Conservation (phyloP, 2,797 vertebrate genomes). For the Eospalax fontanierii region DNA sequence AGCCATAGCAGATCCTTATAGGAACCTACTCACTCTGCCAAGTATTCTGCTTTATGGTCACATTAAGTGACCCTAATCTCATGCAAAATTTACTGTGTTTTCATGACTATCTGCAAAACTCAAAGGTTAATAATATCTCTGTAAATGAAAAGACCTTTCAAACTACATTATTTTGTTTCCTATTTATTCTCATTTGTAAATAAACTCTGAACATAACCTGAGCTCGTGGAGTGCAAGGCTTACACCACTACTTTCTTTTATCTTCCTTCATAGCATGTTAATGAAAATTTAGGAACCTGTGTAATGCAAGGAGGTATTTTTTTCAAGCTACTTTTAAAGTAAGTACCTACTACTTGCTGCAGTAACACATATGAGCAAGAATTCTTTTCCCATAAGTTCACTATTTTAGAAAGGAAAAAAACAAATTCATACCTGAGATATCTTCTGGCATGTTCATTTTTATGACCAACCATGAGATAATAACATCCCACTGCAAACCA, state of each 20-base stretch:
- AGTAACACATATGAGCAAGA: neutral
- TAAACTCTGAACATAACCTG: neutral
- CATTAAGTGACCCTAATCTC: neutral
- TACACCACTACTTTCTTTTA: neutral
- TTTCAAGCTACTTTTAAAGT: neutral
- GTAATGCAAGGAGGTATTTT: neutral
- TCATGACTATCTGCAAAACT: slow-evolving; percentile 40
- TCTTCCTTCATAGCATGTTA: neutral
- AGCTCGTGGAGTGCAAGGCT: neutral
- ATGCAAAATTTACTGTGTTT: neutral
- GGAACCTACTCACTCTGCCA: neutral
- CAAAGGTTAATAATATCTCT: neutral
- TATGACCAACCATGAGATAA: slow-evolving; percentile 99
- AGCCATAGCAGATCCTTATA: neutral
- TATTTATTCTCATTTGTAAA: slow-evolving; percentile 30
- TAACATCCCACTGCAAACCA: slow-evolving; percentile 99
- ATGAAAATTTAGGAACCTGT: neutral
- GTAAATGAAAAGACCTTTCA: slow-evolving; percentile 11
- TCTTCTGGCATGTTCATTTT: slow-evolving; percentile 98
- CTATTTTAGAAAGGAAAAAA: neutral
- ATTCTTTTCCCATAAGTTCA: neutral
- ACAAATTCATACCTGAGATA: slow-evolving; percentile 94
- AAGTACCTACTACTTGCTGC: neutral
- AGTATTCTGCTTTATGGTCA: slow-evolving; percentile 3
- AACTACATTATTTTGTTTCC: slow-evolving; percentile 31